Percentiles rank a stretch among this genome's conserved stretches.
These are phyloP conservation scores for Apis mellifera DNA, from an alignment of 1,140 invertebrate species.

Conservation along the genomic window DNA sequence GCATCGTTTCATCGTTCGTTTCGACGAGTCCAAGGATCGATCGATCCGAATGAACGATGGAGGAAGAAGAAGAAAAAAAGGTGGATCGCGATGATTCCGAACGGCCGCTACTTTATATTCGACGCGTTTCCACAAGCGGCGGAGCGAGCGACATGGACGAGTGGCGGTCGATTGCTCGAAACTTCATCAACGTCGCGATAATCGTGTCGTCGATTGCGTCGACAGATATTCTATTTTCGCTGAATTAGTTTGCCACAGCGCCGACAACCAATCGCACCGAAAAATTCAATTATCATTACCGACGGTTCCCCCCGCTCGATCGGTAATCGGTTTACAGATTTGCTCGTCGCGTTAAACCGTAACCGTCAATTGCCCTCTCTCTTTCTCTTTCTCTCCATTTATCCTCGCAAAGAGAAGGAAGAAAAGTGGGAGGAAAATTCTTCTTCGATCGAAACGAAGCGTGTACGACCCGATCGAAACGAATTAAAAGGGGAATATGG, in stretches of 20 bases:
- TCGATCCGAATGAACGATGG: neutral
- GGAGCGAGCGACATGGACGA: neutral
- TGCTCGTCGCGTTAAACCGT: neutral
- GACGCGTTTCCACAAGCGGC: no score
- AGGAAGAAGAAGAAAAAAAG: neutral
- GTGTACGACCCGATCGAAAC: no score
- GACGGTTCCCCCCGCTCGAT: neutral
- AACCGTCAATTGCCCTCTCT: neutral
- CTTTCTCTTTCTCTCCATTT: neutral
- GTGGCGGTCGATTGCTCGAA: slow-evolving; percentile 51
- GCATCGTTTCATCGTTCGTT: neutral
- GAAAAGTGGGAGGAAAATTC: no score
- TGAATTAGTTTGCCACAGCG: slow-evolving; percentile 37
- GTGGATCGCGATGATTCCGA: neutral
- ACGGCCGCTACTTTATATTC: slow-evolving; percentile 46
- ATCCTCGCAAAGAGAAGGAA: no score
- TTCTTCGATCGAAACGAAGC: no score
- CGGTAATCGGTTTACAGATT: slow-evolving; percentile 41
- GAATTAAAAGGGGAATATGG: no score
- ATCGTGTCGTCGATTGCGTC: slow-evolving; percentile 44
- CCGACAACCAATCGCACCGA: slow-evolving; percentile 35
- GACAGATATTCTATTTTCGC: slow-evolving; percentile 63
- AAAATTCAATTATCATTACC: slow-evolving; percentile 46
- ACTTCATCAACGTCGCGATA: slow-evolving; percentile 63
- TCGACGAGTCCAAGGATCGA: no score